Evolutionary conservation across 2,797 vertebrate genomes (phyloP), one percentile per base, ranked within the genome.

Genomic region (Chelon auratus): DNA sequence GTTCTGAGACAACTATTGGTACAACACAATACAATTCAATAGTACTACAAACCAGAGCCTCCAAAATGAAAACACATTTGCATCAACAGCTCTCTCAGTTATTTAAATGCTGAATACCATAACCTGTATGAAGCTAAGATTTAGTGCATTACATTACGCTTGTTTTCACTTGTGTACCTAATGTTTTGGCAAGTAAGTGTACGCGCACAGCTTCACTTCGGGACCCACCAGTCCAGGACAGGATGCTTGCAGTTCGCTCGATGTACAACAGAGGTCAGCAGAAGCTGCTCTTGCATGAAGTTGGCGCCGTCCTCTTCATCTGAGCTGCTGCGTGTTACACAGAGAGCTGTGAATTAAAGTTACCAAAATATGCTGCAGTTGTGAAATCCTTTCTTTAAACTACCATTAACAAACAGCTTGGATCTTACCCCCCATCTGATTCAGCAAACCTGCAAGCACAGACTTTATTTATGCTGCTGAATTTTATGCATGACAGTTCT

Each of bases 401-500:
- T 72, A 62, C 64, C 71, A 68, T 82, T 82, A 88, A 83, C 73
- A 89, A 92, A 90, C 91, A 91, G 89, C 90, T 87, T 90, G 81
- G 82, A 62, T 88, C 81, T 88, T 79, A 72, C 79, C 84, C 85
- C 68, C 75, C 42, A 9, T 84, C 85, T 89, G 84, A 92, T 87
- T 89, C 87, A 91, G 87, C 86, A 89, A 86, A 89, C 82, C 83
- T 85, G 77, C 73, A 65, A 89, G 76, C 61, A 55, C 68, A 71
- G 61, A 61, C 70, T 85, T 91, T 91, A 84, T 91, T 91, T 89
- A 91, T 87, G 83, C 80, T 80, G 70, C 22, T 77, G 82, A 62
- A 81, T 88, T 91, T 75, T 76, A 87, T 83, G 81, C 79, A 77
- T 85, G 82, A 84, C 81, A 86, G 84, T 91, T 91, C 80, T 81